A percentile compares a stretch with the other conserved stretches of the same genome.
These are phyloP conservation scores for Pao palembangensis DNA, from an alignment of 2,113 vertebrate genomes.

Conservation along the genomic window DNA sequence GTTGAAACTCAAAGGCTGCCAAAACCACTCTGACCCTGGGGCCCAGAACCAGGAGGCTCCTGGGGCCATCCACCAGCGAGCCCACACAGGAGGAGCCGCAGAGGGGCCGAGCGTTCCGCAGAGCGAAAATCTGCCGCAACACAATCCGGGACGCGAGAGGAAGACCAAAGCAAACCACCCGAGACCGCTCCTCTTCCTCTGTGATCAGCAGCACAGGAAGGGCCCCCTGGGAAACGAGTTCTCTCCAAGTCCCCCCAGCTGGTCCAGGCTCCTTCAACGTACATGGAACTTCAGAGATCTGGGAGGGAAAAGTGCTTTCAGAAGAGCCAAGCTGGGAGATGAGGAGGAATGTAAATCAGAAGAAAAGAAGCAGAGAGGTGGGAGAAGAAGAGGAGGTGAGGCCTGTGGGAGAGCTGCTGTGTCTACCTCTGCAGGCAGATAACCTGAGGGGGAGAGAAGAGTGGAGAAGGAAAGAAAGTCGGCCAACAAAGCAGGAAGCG, in stretches of 20 bases:
- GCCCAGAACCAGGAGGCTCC: too few relatives aligned
- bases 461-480: neutral
- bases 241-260: constrained; percentile 9
- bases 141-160: too few relatives aligned
- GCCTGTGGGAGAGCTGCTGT: constrained; percentile 8
- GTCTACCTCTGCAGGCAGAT: constrained; percentile 20
- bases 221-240: neutral
- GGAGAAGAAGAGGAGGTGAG: neutral
- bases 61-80: too few relatives aligned
- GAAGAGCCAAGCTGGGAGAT: neutral
- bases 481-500: constrained; percentile 12
- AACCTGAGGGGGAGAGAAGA: neutral
- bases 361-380: neutral
- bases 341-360: neutral
- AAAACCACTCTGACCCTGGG: too few relatives aligned
- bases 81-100: too few relatives aligned
- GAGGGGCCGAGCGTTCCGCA: too few relatives aligned
- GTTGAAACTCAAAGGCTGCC: too few relatives aligned
- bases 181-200: too few relatives aligned
- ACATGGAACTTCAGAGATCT: constrained; percentile 7
- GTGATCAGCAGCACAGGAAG: neutral
- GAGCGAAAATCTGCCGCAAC: too few relatives aligned
- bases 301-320: neutral
- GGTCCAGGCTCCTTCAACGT: constrained; percentile 1
- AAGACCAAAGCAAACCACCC: too few relatives aligned